Percentiles rank a stretch among this genome's conserved stretches.
phyloP scores from a whole-genome alignment of 2,888 invertebrate species.

The Campoplex nolae region DNA sequence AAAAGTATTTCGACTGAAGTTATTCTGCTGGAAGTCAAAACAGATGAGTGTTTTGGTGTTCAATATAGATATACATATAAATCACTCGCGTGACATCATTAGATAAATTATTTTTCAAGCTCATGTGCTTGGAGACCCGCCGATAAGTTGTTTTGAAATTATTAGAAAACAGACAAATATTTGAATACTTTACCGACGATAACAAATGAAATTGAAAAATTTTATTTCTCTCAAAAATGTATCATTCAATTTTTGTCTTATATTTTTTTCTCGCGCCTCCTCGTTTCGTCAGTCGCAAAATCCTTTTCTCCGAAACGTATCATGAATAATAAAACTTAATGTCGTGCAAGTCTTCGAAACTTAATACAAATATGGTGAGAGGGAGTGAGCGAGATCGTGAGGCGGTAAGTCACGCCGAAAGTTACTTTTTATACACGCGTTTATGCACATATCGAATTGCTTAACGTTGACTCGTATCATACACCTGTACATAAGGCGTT shows the following conservation, averaged over 20 bases:
- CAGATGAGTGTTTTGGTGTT: background rate
- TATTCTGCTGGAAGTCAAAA: background rate
- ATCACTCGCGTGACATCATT: slow-evolving; percentile 1
- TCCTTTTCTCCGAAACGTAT: background rate
- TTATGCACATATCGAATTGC: slow-evolving; percentile 19
- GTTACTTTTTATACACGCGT: slow-evolving; percentile 37
- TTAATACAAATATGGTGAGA: slow-evolving; percentile 20
- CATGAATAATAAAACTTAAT: slow-evolving; percentile 8
- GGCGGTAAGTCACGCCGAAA: slow-evolving; percentile 61
- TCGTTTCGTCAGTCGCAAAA: background rate
- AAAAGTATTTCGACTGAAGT: background rate
- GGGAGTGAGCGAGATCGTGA: slow-evolving; percentile 51
- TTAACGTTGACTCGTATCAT: background rate
- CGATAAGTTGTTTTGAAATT: background rate
- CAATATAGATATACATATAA: background rate
- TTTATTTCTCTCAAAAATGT: background rate
- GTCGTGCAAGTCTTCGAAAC: slow-evolving; percentile 32
- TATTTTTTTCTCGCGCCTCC: background rate
- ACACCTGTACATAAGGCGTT: background rate
- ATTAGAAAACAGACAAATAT: background rate
- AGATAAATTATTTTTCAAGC: background rate
- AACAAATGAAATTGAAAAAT: background rate
- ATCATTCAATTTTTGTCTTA: background rate
- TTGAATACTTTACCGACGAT: background rate
- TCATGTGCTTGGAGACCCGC: background rate